Percentiles rank a stretch among this genome's conserved stretches.
Conservation (phyloP, 2,113 vertebrate species). For the Polypterus bichir region DNA sequence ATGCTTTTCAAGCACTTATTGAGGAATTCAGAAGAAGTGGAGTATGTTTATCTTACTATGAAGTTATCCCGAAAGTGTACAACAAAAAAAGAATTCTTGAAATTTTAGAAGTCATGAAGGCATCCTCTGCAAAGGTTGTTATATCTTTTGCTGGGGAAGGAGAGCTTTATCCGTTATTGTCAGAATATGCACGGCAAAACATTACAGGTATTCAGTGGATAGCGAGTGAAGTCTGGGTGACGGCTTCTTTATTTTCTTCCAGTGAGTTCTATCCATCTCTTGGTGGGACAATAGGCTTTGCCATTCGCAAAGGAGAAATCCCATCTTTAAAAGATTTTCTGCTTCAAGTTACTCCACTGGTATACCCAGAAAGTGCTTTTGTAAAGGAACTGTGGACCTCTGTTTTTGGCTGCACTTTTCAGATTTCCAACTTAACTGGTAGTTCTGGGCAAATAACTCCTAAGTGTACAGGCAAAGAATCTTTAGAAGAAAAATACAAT, state of each 20-base stretch:
- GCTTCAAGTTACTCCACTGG: slow-evolving; percentile 24
- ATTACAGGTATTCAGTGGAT: slow-evolving; percentile 49
- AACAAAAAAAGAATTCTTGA: slow-evolving; percentile 2
- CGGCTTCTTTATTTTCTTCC: slow-evolving; percentile 27
- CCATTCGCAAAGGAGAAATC: slow-evolving; percentile 44
- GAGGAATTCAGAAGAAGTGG: slow-evolving; percentile 34
- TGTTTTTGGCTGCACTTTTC: slow-evolving; percentile 39
- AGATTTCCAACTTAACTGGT: slow-evolving; percentile 10
- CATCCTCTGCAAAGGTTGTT: slow-evolving; percentile 27
- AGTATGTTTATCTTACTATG: slow-evolving; percentile 46
- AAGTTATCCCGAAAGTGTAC: slow-evolving; percentile 45
- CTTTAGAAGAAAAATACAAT: slow-evolving; percentile 21
- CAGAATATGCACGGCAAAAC: slow-evolving; percentile 32
- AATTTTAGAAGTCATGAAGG: slow-evolving; percentile 7
- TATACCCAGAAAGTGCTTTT: slow-evolving; percentile 25
- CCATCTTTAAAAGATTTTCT: slow-evolving; percentile 36
- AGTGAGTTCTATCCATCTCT: slow-evolving; percentile 29
- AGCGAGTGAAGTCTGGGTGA: slow-evolving; percentile 46
- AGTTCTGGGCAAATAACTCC: slow-evolving; percentile 7
- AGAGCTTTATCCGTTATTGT: slow-evolving; percentile 30
- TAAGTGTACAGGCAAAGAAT: slow-evolving; percentile 35
- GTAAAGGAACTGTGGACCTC: slow-evolving; percentile 40
- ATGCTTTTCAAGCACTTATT: slow-evolving; percentile 7
- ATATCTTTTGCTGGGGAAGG: slow-evolving; percentile 23
- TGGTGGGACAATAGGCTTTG: slow-evolving; percentile 42